These are phyloP conservation scores for Phrynosoma blainvillii DNA, from an alignment of 2,113 vertebrate genomes.

Conservation along the genomic window DNA sequence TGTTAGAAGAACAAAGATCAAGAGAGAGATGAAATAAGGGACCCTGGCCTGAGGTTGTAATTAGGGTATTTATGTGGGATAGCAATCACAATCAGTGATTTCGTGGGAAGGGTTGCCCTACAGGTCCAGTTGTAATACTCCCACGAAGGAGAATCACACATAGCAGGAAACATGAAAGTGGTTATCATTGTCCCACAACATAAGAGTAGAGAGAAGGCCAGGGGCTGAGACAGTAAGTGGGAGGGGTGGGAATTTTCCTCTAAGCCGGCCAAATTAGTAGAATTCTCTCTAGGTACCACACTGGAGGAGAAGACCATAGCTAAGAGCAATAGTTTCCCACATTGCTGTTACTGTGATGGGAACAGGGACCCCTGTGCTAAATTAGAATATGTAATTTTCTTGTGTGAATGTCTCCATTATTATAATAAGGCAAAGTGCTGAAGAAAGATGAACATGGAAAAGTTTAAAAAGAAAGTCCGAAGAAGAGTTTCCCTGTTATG, in stretches of 20 bases:
- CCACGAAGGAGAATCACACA: not conserved
- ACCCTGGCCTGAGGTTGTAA: not conserved
- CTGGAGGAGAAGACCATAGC: not conserved
- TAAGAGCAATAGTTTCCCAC: constrained; percentile 8
- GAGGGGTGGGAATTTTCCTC: constrained; percentile 9
- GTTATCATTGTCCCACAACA: not conserved
- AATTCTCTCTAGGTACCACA: constrained; percentile 9
- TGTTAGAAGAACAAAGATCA: not conserved
- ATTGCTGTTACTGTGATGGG: not conserved
- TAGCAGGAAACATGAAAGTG: not conserved
- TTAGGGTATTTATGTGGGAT: not conserved
- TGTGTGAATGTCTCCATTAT: constrained; percentile 4
- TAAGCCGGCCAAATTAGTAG: constrained; percentile 10
- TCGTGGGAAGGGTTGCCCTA: fast-evolving
- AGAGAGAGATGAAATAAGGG: not conserved
- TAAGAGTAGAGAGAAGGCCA: fast-evolving
- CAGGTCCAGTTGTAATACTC: not conserved
- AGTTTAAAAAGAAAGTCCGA: constrained; percentile 1
- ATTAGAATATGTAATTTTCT: constrained; percentile 29
- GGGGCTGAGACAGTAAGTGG: not conserved
- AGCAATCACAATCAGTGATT: fast-evolving
- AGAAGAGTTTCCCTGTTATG: not conserved
- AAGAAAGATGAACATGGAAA: not conserved
- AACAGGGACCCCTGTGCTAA: constrained; percentile 5
- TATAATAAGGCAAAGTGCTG: constrained; percentile 10